Percentiles rank a stretch among this genome's conserved stretches.
phyloP scores from a whole-genome alignment of 2,113 vertebrate genomes.

The Cnemophilus loriae region DNA sequence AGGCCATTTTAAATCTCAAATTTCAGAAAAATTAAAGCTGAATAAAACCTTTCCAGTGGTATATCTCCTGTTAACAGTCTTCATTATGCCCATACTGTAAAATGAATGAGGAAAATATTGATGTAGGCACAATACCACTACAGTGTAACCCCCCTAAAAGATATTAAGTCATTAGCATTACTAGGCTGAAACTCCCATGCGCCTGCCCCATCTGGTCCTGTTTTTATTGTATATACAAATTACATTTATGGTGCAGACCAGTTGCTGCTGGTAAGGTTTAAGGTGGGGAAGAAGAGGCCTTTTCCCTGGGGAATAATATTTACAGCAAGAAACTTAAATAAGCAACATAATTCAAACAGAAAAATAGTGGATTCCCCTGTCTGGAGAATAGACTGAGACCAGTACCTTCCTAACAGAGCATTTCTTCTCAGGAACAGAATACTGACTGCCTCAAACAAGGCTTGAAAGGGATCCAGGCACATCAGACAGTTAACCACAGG shows the following conservation, averaged over 20 bases:
- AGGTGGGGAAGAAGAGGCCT: accelerated
- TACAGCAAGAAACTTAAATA: neutral
- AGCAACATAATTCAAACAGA: neutral
- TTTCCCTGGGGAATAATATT: neutral
- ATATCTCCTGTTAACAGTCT: neutral
- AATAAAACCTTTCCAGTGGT: neutral
- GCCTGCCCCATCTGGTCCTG: neutral
- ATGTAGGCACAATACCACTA: neutral
- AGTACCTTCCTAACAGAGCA: neutral
- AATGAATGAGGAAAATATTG: neutral
- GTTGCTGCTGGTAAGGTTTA: neutral
- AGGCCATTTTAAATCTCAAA: neutral
- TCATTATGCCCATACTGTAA: neutral
- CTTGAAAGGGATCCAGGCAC: neutral
- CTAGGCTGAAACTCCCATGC: neutral
- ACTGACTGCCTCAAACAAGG: neutral
- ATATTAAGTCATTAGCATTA: neutral
- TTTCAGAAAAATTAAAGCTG: neutral
- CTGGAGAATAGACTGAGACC: neutral
- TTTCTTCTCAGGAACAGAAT: neutral
- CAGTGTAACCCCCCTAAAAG: neutral
- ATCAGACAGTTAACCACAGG: neutral
- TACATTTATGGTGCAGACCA: neutral
- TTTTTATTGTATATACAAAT: neutral
- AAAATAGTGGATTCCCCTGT: neutral